Evolutionary conservation across 2,797 vertebrate genomes (phyloP), one percentile per base, ranked within the genome.

Genomic region (Carapus acus): DNA sequence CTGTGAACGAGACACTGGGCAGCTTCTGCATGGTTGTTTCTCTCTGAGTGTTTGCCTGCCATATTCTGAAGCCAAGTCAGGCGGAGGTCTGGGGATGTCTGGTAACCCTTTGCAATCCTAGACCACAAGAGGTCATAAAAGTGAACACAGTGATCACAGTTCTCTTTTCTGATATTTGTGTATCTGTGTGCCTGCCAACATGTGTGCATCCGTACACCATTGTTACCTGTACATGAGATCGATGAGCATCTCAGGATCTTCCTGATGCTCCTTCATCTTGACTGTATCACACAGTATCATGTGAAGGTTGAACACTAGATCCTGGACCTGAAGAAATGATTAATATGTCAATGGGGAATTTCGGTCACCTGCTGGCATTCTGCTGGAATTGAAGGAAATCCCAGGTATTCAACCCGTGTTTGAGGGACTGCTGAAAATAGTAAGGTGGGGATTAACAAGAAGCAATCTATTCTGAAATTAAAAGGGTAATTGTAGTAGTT

Each of bases 231-330:
- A 97, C 96, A 99, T 99, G 40, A 98, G 90, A 74, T 99, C 96
- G 73, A 99, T 93, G 52, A 99, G 82, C 96, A 99, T 99, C 81
- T 99, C 96, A 20, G 96, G 96, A 73, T 99, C 96, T 76, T 98
- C 94, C 64, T 99, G 95, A 67, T 99, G 95, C 58, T 98, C 95
- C 80, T 99, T 99, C 96, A 98, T 99, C 83, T 97, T 99, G 39
- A 99, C 96, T 1, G 96, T 99, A 81, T 99, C 96, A 0, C 94
- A 97, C 12, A 99, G 89, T 82, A 99, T 99, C 95, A 98, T 99
- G 63, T 99, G 96, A 53, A 99, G 89, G 76, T 99, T 99, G 76
- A 99, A 98, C 36, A 99, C 96, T 21, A 99, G 88, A 83, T 99
- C 96, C 70, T 99, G 95, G 40, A 99, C 96, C 96, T 99, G 72